Percentiles rank a stretch among this genome's conserved stretches.
These are phyloP conservation scores for Spilosoma lubricipeda DNA, from an alignment of 2,888 invertebrate species.

Conservation along the genomic window DNA sequence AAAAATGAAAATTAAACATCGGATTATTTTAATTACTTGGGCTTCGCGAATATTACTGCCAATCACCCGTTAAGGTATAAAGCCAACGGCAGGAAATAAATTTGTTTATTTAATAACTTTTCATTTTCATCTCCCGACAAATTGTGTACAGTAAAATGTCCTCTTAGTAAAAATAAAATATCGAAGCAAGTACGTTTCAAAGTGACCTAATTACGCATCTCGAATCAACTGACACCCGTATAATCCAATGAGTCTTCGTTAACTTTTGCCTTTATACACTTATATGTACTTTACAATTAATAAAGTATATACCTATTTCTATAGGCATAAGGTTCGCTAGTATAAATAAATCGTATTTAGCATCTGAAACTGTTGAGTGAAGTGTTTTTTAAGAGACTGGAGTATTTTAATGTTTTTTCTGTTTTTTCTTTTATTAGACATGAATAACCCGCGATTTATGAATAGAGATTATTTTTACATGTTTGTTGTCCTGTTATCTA, in stretches of 20 bases:
- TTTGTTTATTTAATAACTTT: not conserved
- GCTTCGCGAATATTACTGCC: not conserved
- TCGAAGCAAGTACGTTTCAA: constrained; percentile 44
- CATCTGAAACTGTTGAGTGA: not conserved
- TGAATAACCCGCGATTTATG: not conserved
- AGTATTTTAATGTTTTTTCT: not conserved
- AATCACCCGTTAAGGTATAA: not conserved
- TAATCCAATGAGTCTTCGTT: constrained; percentile 54
- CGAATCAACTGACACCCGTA: constrained; percentile 53
- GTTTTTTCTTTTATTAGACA: too few relatives aligned
- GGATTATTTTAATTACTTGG: not conserved
- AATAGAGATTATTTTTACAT: not conserved
- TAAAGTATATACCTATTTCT: constrained; percentile 7
- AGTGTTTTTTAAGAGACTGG: not conserved
- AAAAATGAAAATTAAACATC: not conserved
- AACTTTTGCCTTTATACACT: constrained; percentile 37
- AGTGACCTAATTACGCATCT: constrained; percentile 56
- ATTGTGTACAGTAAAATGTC: constrained; percentile 21
- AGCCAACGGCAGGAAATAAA: not conserved
- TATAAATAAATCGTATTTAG: not conserved
- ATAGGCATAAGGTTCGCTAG: not conserved
- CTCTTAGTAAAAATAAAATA: constrained; percentile 43
- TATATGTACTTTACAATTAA: constrained; percentile 18
- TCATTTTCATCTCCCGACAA: not conserved
- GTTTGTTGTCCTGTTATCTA: not conserved